phyloP scores from a whole-genome alignment of 1,140 invertebrate species.

The Bombus terrestris region DNA sequence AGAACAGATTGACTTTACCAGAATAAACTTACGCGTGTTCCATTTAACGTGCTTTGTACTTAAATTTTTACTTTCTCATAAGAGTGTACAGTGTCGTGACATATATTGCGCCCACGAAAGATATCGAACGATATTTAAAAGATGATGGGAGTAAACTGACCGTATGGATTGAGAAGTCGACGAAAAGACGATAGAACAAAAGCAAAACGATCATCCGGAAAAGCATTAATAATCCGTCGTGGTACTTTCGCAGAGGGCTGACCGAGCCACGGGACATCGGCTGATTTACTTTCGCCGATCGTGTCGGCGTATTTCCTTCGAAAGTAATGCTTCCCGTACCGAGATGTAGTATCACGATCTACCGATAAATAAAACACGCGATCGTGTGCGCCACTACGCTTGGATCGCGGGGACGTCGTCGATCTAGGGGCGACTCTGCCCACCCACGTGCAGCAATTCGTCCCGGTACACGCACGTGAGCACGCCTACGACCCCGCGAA shows the following conservation, averaged over 20 bases:
- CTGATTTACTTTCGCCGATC: constrained; percentile 43
- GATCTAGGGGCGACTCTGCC: constrained; percentile 51
- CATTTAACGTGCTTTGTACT: no score
- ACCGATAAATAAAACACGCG: constrained; percentile 53
- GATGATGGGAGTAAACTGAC: background rate
- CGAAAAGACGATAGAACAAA: background rate
- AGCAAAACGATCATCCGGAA: background rate
- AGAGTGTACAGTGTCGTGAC: no score
- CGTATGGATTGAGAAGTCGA: background rate
- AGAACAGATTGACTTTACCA: background rate
- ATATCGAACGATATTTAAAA: background rate
- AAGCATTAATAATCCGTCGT: constrained; percentile 24
- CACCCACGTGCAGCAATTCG: constrained; percentile 58
- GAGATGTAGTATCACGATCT: constrained; percentile 21
- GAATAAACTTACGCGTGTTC: background rate
- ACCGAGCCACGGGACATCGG: constrained; percentile 31
- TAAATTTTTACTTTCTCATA: no score
- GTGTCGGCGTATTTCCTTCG: constrained; percentile 27
- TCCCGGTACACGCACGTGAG: constrained; percentile 28
- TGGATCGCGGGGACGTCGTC: constrained; percentile 46
- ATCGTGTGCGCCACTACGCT: constrained; percentile 26
- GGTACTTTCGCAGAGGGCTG: background rate
- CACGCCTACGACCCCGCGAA: constrained; percentile 35
- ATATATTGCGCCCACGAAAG: no score
- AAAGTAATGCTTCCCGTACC: constrained; percentile 53